Percentiles rank a stretch among this genome's conserved stretches.
phyloP scores from a whole-genome alignment of 1,140 invertebrate species.

The Diprion similis region DNA sequence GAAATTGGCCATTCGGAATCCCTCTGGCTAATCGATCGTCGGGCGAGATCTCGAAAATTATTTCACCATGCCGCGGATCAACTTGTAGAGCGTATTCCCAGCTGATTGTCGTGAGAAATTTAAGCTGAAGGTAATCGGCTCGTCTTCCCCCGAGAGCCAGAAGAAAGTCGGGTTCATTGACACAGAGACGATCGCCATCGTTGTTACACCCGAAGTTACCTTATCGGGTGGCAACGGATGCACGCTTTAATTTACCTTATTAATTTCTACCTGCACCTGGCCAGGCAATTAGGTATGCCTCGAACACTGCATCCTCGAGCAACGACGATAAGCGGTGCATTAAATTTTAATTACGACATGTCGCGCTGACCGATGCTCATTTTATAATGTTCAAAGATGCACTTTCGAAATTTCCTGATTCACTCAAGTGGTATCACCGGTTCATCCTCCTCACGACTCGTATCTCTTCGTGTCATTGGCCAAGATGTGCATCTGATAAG shows the following conservation, averaged over 20 bases:
- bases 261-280: background rate
- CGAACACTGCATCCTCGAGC: background rate
- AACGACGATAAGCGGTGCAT: background rate
- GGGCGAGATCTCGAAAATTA: too few species aligned
- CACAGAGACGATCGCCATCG: background rate
- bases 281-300: background rate
- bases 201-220: background rate
- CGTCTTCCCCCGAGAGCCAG: background rate
- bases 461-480: too few species aligned
- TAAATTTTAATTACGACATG: background rate
- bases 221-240: too few species aligned
- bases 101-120: background rate
- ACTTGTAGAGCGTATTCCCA: too few species aligned
- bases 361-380: background rate
- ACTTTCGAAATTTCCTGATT: too few species aligned
- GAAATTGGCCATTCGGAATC: too few species aligned
- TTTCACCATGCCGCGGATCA: too few species aligned
- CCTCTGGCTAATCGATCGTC: too few species aligned
- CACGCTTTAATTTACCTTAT: background rate
- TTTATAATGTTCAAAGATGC: too few species aligned
- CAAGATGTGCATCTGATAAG: too few species aligned
- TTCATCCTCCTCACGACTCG: too few species aligned
- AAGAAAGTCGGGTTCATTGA: slow-evolving; percentile 1
- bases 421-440: too few species aligned
- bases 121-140: background rate